Conservation (phyloP, 2,797 vertebrate species). For the Gadopsis bispinosus region DNA sequence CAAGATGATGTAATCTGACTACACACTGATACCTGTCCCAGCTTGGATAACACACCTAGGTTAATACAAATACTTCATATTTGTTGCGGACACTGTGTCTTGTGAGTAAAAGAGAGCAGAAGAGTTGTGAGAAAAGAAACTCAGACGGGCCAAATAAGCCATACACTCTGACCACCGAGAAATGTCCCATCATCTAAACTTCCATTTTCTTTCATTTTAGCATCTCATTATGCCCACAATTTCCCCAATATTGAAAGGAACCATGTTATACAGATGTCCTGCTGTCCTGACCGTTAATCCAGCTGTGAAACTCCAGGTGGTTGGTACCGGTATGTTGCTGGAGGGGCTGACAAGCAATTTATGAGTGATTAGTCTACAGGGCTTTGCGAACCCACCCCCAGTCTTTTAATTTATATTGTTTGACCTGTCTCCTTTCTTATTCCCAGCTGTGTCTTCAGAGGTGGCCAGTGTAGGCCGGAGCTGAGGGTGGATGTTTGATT, state of each 20-base stretch:
- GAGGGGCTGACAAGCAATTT: conserved; percentile 37
- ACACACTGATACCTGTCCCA: neutral
- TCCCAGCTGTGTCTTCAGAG: neutral
- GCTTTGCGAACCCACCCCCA: conserved; percentile 12
- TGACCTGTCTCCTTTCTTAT: neutral
- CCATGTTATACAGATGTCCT: conserved; percentile 14
- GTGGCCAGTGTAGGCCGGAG: neutral
- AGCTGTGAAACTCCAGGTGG: conserved; percentile 38
- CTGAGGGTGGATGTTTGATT: neutral
- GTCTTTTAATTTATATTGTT: conserved; percentile 31
- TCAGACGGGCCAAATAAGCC: neutral
- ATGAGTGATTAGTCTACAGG: conserved; percentile 23
- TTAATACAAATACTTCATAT: neutral
- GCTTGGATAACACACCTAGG: conserved; percentile 5
- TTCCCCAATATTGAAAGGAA: neutral
- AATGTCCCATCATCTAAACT: neutral
- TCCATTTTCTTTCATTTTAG: conserved; percentile 12
- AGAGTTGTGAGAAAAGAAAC: neutral
- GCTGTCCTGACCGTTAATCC: conserved; percentile 23
- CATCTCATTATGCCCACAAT: conserved; percentile 3
- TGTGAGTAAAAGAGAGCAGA: neutral
- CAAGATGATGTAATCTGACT: neutral
- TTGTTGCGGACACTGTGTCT: neutral
- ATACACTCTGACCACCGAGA: neutral
- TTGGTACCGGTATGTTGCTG: conserved; percentile 17